These are phyloP conservation scores for Charanyca ferruginea DNA, from an alignment of 2,888 invertebrate species.

Conservation along the genomic window DNA sequence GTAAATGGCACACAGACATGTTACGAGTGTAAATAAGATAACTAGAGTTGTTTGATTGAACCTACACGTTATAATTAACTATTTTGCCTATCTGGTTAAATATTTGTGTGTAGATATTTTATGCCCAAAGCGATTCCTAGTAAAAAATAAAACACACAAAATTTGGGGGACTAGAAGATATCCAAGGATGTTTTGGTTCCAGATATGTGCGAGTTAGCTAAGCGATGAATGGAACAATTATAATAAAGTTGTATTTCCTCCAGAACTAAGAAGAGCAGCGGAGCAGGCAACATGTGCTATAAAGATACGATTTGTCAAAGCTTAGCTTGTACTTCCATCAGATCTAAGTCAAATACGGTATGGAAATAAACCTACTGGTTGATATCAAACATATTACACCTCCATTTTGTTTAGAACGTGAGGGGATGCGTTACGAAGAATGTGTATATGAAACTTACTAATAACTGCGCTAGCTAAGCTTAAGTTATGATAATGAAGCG, in stretches of 20 bases:
- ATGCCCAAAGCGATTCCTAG: not conserved
- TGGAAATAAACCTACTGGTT: too few relatives aligned
- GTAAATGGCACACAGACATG: not conserved
- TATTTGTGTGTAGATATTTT: slow-evolving; percentile 20
- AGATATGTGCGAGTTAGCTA: not conserved
- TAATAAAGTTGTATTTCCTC: too few relatives aligned
- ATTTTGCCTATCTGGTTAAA: slow-evolving; percentile 1
- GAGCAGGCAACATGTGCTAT: not conserved
- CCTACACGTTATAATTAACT: slow-evolving; percentile 11
- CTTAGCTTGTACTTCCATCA: not conserved
- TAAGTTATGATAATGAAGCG: too few relatives aligned
- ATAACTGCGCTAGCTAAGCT: too few relatives aligned
- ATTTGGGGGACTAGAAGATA: too few relatives aligned
- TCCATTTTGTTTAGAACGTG: not conserved
- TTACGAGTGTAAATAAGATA: slow-evolving; percentile 30
- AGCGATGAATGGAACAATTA: too few relatives aligned
- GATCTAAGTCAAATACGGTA: not conserved
- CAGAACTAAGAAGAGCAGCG: not conserved
- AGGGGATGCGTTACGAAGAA: not conserved
- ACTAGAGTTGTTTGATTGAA: slow-evolving; percentile 21
- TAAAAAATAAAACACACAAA: not conserved
- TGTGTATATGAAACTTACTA: not conserved
- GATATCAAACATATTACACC: too few relatives aligned
- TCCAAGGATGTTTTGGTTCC: not conserved
- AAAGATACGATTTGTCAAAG: not conserved